Base-by-base conservation (phyloP, 1,140 invertebrate species). In the Radopholus similis region DNA sequence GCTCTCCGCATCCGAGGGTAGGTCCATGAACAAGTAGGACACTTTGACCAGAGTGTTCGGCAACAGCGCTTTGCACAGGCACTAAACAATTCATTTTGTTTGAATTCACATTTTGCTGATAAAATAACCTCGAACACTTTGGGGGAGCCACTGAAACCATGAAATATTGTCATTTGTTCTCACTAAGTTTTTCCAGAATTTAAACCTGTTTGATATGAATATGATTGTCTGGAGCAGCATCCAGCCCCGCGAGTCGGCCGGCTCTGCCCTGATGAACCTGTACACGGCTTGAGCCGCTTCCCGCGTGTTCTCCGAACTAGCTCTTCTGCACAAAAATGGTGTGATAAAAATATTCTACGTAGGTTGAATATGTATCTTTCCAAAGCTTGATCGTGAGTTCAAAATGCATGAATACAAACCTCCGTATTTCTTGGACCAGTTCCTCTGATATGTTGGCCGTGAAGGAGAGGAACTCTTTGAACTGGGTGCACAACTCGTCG, bases 11-110 rank as follows among this genome's bases (percentile, higher is more conserved):
- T 91, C 89, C 84, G 90, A 89, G 42, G 95, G 93, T 51, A 99
- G 86, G 86, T 98, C 95, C 85, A 97, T 97, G 84, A 99, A 98
- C 66, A 99, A 85, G 83, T 99, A 99, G 35, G 98, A 86, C 86
- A 95, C 97, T 87, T 97, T 98, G 4, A 97, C 94, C 77, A 99
- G 86, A 34, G 95, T 98, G 64, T 93, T 97, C 38, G 95, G 95
- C 70, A 99, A 89, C 23, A 92, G 90, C 53, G 91, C 90, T 54
- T 90, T 90, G 60, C 93, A 95, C 91, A 97, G 95, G n/a, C 47
- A 51, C 47, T 51, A 6, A 11, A 51, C 23, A 18, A 47, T 47
- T 47, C 26, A 5, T 4, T 8, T 47, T 47, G 26, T 18, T 47
- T 47, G n/a, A 47, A 51, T 47, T 47, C 15, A 47, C 18, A 47